These are phyloP conservation scores for Euplexia lucipara DNA, from an alignment of 2,888 invertebrate species.

Conservation along the genomic window DNA sequence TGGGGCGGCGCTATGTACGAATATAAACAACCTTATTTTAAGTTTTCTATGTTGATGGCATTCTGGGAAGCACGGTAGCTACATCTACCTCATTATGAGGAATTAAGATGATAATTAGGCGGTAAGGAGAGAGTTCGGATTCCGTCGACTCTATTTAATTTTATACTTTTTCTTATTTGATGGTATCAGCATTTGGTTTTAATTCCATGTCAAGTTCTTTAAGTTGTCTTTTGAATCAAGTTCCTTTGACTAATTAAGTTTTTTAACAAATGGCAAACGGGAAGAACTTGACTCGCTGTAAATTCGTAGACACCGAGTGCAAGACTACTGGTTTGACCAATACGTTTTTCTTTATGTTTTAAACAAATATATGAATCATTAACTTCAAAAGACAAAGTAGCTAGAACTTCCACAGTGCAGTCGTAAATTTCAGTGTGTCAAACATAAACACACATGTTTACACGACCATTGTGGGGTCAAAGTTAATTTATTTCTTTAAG, in stretches of 20 bases:
- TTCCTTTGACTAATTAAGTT: slow-evolving; percentile 44
- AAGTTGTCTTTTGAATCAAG: slow-evolving; percentile 32
- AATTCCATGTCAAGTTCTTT: slow-evolving; percentile 47
- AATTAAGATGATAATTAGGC: slow-evolving; percentile 84
- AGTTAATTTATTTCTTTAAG: slow-evolving; percentile 81
- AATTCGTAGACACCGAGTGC: slow-evolving; percentile 2
- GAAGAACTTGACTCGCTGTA: slow-evolving; percentile 2
- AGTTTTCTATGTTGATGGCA: slow-evolving; percentile 65
- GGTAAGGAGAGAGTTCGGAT: slow-evolving; percentile 71
- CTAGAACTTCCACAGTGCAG: slow-evolving; percentile 57
- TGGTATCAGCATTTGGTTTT: slow-evolving; percentile 56
- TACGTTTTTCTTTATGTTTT: slow-evolving; percentile 23
- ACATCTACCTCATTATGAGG: slow-evolving; percentile 74
- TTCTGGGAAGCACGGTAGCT: slow-evolving; percentile 80
- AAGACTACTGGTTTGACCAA: background rate
- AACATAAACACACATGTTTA: slow-evolving; percentile 83
- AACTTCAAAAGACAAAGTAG: slow-evolving; percentile 65
- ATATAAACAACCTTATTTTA: slow-evolving; percentile 73
- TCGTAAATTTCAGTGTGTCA: slow-evolving; percentile 78
- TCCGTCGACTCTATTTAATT: slow-evolving; percentile 60
- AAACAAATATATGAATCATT: slow-evolving; percentile 33
- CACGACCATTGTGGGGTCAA: slow-evolving; percentile 77
- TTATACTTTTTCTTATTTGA: slow-evolving; percentile 54
- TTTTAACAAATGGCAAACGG: slow-evolving; percentile 21
- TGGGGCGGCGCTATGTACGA: slow-evolving; percentile 63